Base-by-base conservation (phyloP, 2,113 vertebrate genomes). In the Mormoops blainvillei region DNA sequence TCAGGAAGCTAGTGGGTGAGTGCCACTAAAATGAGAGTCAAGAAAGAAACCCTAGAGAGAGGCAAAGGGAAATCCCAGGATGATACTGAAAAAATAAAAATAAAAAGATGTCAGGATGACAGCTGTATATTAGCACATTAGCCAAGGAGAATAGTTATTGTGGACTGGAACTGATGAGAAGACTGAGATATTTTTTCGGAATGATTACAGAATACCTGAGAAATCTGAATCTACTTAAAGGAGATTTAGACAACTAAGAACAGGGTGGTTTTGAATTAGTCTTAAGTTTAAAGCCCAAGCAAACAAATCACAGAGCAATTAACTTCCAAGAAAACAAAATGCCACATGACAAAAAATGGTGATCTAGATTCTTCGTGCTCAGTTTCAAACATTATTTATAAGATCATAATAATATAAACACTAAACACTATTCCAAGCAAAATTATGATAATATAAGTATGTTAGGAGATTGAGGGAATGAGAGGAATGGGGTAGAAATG, bases 21-120 rank as follows among this genome's bases (percentile, higher is more conserved):
- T 22, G n/a, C 15, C 38, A 54, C 41, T 96, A 95, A 95, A 92
- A 96, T 38, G 24, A 81, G 11, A 96, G 77, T 68, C 31, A 88
- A 82, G 58, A 94, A 78, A 93, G 43, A 84, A 94, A 77, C 33
- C 65, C 19, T 56, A 84, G 43, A 74, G 71, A 58, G 28, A 90
- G 80, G 58, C 28, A 68, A 89, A 94, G 91, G 22, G 48, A 76
- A 93, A 91, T 50, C 22, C 63, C 19, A 91, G 26, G 33, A 93
- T 87, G 43, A 78, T 2, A 85, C 43, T n/a, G 41, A 89, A 70
- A 63, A 71, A 86, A 48, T 41, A 41, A 74, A 74, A 76, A 65
- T 31, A 33, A 65, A 65, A 91, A 89, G 28, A 45, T 28, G 22
- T n/a, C 68, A 80, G 31, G 50, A 52, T 84, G 65, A 54, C 65